Base-by-base conservation (phyloP, 1,140 invertebrate species). In the Acromyrmex echinatior region DNA sequence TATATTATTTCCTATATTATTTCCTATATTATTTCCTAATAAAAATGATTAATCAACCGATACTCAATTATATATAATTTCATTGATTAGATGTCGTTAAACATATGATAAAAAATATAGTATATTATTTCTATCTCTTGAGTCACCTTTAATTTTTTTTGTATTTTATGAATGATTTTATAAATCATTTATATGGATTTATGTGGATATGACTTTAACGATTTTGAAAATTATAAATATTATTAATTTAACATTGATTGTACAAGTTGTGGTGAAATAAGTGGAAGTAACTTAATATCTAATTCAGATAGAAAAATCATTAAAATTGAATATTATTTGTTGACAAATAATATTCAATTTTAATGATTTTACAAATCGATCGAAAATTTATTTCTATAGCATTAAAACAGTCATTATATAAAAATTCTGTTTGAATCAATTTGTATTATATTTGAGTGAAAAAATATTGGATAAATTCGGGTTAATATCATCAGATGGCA, bases 1-100 rank as follows among this genome's bases (percentile, higher is more conserved):
- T 21, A 7, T 18, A 79, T n/a, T 85, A 87, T 87, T 85, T 31
- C 18, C 1, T 80, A 31, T 31, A 31, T 31, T 31, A 31, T 31
- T 31, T 31, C 28, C 28, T 31, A 31, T 31, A 31, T 31, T 31
- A 31, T 31, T 31, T 31, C 28, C 28, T 31, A 31, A 31, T 31
- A 31, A 31, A 31, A 31, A 31, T 31, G 28, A 31, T 3, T 31
- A 31, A 25, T 25, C 25, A 25, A 21, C 12, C 7, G 14, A 35
- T 7, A 21, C 1, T 70, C 51, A 71, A 39, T 18, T 21, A 9
- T 10, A 21, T 39, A 18, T 31, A n/a, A 18, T 68, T 70, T 70
- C 0, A 0, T 35, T 80, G 12, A 25, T 70, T 53, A 31, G 2
- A 68, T 25, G 25, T 25, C 1, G 56, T 80, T 12, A 21, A 70